Base-by-base conservation (phyloP, 2,113 vertebrate genomes). In the rat (Rattus norvegicus) region DNA sequence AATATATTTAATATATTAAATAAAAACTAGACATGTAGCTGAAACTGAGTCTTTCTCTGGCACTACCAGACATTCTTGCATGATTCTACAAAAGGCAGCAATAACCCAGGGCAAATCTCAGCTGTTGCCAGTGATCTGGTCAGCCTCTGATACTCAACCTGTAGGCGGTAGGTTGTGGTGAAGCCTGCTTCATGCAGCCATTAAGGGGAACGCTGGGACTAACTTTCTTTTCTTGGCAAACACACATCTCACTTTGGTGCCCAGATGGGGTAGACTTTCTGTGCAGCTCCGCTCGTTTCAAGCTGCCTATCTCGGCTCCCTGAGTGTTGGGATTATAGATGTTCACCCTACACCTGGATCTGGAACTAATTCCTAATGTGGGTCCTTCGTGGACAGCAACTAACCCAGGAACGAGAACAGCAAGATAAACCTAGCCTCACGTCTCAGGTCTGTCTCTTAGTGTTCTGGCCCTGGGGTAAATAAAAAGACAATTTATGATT, bases 1-100 rank as follows among this genome's bases (percentile, higher is more conserved):
- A 98, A 98, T 98, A 94, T 97, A 97, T 98, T 98, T 97, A 90
- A 98, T 96, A 94, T 90, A 97, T 39, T 97, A 97, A 98, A 97
- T 96, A 95, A 92, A 97, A 88, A 98, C 98, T 97, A 97, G 94
- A 97, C 96, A 59, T 96, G 97, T 98, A 98, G 97, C 96, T 96
- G 94, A 97, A 97, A 91, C 56, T 75, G 86, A 61, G 73, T 92
- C 20, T 88, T 1, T 96, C 76, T 93, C 88, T 89, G 65, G 39
- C 11, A 26, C 20, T 20, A 73, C 7, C 56, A 2, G 28, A 1
- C 2, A 43, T 4, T 7, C 1, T 14, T 4, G 26, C 26, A 0
- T 43, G 12, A 36, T 75, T n/a, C 67, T 24, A 4, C 36, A 20
- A 88, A 87, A 63, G 63, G 26, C 7, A 59, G 16, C n/a, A 39